Base-by-base conservation (phyloP, 2,888 invertebrate species). In the Linnaemya vulpina region DNA sequence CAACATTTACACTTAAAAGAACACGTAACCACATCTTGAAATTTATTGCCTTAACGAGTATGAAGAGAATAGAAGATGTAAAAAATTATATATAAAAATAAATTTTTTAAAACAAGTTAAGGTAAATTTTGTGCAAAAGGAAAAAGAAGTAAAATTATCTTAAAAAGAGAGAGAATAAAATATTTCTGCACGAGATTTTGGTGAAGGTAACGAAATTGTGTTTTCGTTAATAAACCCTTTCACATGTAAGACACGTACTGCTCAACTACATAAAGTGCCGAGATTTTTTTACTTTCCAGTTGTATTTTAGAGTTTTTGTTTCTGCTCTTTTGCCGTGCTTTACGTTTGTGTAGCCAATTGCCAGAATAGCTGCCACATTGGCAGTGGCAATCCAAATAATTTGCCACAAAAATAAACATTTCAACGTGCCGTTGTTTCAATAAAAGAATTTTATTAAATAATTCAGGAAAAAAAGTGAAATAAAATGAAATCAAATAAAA, bases 341-440 rank as follows among this genome's bases (percentile, higher is more conserved):
- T 49, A 7, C 49, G 13, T 51, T 38, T n/a, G 46, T 35, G 63
- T 17, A 53, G 53, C 40, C 38, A 75, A 63, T 63, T 51, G 49
- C 20, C 35, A 38, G 75, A 62, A 63, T 46, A 73, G 43, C 46
- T 67, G 71, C 58, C 46, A 63, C 60, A 63, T 17, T 17, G 51
- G 78, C 71, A 58, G 30, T 2, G 53, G 67, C 88, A 89, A 89
- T 89, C 88, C 87, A 87, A 88, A 89, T 90, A 89, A 89, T 90
- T 89, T 89, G 86, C 86, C 87, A 86, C 87, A 88, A 83, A 87
- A 84, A 87, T 86, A 87, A 87, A 88, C 87, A 86, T 87, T 79
- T 83, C 83, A 79, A 83, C 65, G 70, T 83, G 71, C 25, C 77
- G 35, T 78, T 73, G 20, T 40, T 67, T 65, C 22, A 40, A 22